Evolutionary conservation across 1,140 invertebrate species (phyloP).

Genomic region (Trichoplusia ni): DNA sequence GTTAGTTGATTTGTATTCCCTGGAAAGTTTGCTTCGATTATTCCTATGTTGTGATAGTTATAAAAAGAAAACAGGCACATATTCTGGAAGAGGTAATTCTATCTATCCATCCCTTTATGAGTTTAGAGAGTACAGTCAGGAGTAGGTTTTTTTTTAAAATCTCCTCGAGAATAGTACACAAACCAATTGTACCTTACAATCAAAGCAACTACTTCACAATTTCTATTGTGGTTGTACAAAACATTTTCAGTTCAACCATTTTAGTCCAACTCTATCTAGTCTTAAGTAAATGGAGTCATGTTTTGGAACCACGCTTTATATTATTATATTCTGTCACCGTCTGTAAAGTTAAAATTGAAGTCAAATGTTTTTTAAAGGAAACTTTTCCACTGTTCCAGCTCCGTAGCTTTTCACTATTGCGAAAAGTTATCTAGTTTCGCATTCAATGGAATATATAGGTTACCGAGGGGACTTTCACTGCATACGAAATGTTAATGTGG

Average conservation of each 20-base stretch:
- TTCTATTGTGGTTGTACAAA: too few species aligned
- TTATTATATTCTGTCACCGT: not conserved
- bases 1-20: slow-evolving; percentile 1
- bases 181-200: not conserved
- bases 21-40: not conserved
- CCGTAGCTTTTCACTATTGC: not conserved
- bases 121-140: too few species aligned
- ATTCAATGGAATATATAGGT: slow-evolving; percentile 20
- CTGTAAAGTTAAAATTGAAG: slow-evolving; percentile 1
- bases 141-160: too few species aligned
- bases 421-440: slow-evolving; percentile 12
- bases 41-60: not conserved
- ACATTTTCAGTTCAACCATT: too few species aligned
- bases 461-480: slow-evolving; percentile 15
- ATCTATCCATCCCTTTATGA: not conserved
- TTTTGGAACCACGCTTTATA: not conserved
- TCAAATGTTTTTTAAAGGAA: not conserved
- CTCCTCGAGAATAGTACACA: too few species aligned
- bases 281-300: not conserved
- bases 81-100: too few species aligned
- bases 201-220: not conserved
- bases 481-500: slow-evolving; percentile 19
- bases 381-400: slow-evolving; percentile 6
- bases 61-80: too few species aligned
- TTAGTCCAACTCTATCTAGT: too few species aligned